A percentile compares a stretch with the other conserved stretches of the same genome.
Conservation (phyloP, 2,113 vertebrate species). For the Coracopsis vasa region DNA sequence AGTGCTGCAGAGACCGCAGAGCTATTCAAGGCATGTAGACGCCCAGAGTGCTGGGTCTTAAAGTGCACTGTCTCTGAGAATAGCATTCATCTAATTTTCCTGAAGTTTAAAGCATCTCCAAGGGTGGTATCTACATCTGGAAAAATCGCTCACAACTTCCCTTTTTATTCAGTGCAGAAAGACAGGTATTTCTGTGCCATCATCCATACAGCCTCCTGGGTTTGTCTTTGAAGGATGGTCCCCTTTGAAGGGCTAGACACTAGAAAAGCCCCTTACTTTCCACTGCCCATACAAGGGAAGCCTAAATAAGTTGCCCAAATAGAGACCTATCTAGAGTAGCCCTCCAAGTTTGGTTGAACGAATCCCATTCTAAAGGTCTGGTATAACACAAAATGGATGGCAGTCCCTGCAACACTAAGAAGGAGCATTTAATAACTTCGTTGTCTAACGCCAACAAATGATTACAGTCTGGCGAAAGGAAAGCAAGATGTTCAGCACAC, state of each 20-base stretch:
- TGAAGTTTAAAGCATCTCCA: background rate
- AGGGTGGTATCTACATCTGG: background rate
- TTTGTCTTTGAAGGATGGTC: background rate
- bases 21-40: background rate
- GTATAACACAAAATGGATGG: background rate
- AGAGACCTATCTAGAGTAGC: background rate
- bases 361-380: background rate
- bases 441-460: background rate
- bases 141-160: background rate
- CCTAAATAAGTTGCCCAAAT: background rate
- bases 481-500: background rate
- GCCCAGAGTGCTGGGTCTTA: background rate
- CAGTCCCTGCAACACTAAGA: background rate
- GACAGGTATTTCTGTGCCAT: background rate
- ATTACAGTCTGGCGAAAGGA: background rate
- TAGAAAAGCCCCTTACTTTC: background rate
- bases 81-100: background rate
- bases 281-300: background rate
- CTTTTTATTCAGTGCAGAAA: background rate
- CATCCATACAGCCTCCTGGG: background rate
- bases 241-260: background rate
- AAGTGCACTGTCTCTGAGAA: background rate
- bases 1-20: background rate
- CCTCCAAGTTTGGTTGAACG: background rate
- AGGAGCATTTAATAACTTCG: background rate